A percentile compares a stretch with the other conserved stretches of the same genome.
These are phyloP conservation scores for Battus philenor DNA, from an alignment of 1,140 invertebrate species.

Conservation along the genomic window DNA sequence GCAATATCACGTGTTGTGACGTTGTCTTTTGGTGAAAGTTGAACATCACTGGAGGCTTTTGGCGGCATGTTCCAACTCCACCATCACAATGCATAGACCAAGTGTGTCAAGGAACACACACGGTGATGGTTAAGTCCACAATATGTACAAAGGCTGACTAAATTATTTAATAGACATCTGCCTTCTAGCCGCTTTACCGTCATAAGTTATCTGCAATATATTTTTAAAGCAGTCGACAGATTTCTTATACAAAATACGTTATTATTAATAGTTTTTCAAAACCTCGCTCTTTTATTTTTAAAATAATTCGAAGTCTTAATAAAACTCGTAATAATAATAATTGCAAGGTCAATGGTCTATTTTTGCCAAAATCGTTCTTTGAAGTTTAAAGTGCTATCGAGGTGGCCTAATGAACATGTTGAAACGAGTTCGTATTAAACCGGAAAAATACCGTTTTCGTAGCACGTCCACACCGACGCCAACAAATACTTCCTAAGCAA, in stretches of 20 bases:
- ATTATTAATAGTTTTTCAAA: too few species aligned
- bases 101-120: constrained; percentile 59
- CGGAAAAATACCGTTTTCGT: constrained; percentile 67
- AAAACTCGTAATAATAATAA: too few species aligned
- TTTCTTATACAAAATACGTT: too few species aligned
- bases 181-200: too few species aligned
- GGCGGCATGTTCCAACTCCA: constrained; percentile 27
- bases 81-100: constrained; percentile 41
- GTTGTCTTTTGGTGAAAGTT: constrained; percentile 61
- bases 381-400: constrained; percentile 23
- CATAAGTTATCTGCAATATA: too few species aligned
- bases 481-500: constrained; percentile 29
- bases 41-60: constrained; percentile 39
- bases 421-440: constrained; percentile 45
- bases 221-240: too few species aligned
- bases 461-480: constrained; percentile 39
- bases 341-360: too few species aligned
- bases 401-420: constrained; percentile 38
- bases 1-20: constrained; percentile 22
- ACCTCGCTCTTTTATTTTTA: too few species aligned
- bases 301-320: too few species aligned
- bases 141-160: constrained; percentile 22
- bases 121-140: constrained; percentile 36
- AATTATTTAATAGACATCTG: too few species aligned
- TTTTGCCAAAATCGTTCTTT: constrained; percentile 19